These are phyloP conservation scores for Microctonus aethiopoides DNA, from an alignment of 2,888 invertebrate genomes.

Conservation along the genomic window DNA sequence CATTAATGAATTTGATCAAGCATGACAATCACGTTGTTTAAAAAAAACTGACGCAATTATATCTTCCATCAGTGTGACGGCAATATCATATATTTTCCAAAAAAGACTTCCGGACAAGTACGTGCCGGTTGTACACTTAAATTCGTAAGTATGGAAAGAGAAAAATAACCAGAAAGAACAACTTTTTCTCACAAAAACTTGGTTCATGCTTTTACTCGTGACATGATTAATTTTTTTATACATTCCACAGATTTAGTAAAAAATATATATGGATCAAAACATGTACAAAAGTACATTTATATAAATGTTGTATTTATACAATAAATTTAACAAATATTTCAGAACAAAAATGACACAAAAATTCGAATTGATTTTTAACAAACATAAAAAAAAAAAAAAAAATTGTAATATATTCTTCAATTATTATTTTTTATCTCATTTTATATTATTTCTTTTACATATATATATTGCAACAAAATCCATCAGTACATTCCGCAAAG, in stretches of 20 bases:
- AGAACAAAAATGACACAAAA: no score
- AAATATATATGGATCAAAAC: neutral
- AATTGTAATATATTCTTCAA: no score
- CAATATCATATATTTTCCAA: constrained; percentile 18
- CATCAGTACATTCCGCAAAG: neutral
- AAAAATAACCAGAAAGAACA: neutral
- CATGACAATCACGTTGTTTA: constrained; percentile 6
- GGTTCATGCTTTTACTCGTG: neutral
- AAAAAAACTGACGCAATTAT: neutral
- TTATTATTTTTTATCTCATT: no score
- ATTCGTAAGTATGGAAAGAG: constrained; percentile 25
- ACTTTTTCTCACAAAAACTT: neutral
- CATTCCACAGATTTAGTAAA: neutral
- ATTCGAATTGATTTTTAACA: no score
- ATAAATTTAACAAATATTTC: no score
- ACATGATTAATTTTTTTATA: neutral
- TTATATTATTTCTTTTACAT: no score
- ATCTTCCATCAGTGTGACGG: neutral
- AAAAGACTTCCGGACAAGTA: constrained; percentile 39
- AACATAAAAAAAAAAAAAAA: no score
- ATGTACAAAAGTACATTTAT: neutral
- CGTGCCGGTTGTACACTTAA: constrained; percentile 33
- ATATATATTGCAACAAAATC: neutral
- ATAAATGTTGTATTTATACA: no score
- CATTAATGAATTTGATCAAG: constrained; percentile 4